phyloP scores from a whole-genome alignment of 2,797 vertebrate genomes.

The Miichthys miiuy region DNA sequence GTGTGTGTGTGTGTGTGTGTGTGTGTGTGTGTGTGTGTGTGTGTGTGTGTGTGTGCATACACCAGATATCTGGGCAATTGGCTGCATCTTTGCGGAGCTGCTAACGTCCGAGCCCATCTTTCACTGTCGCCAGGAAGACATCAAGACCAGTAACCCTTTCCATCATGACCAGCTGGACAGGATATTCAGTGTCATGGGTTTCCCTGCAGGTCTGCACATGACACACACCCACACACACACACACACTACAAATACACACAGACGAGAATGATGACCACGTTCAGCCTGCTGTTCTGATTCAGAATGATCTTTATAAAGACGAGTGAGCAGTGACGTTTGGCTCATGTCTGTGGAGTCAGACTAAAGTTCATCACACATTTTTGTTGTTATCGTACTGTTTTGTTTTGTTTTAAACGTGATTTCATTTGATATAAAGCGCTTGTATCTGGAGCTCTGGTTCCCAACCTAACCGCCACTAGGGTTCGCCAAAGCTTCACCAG shows the following conservation, averaged over 20 bases:
- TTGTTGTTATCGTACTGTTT: neutral
- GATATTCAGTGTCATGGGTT: slow-evolving; percentile 99
- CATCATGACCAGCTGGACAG: slow-evolving; percentile 98
- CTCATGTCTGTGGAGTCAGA: neutral
- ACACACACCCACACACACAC: slow-evolving; percentile 10
- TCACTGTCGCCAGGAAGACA: slow-evolving; percentile 99
- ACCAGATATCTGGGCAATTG: slow-evolving; percentile 98
- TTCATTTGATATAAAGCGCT: too few relatives aligned
- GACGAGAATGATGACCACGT: neutral
- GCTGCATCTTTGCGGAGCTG: slow-evolving; percentile 98
- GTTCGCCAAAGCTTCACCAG: too few relatives aligned
- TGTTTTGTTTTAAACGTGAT: neutral
- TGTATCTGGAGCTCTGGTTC: too few relatives aligned
- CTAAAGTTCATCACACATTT: neutral
- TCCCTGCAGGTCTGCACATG: slow-evolving; percentile 92
- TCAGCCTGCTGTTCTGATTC: neutral
- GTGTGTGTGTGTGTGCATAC: slow-evolving; percentile 25
- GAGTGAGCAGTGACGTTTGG: neutral
- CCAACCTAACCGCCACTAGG: too few relatives aligned
- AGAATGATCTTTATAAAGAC: neutral
- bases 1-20: slow-evolving; percentile 24
- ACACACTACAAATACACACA: too few relatives aligned
- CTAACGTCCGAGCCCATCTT: slow-evolving; percentile 98
- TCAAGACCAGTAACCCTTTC: slow-evolving; percentile 99
- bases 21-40: slow-evolving; percentile 21